Base-by-base conservation (phyloP, 2,797 vertebrate species). In the Erpetoichthys calabaricus region DNA sequence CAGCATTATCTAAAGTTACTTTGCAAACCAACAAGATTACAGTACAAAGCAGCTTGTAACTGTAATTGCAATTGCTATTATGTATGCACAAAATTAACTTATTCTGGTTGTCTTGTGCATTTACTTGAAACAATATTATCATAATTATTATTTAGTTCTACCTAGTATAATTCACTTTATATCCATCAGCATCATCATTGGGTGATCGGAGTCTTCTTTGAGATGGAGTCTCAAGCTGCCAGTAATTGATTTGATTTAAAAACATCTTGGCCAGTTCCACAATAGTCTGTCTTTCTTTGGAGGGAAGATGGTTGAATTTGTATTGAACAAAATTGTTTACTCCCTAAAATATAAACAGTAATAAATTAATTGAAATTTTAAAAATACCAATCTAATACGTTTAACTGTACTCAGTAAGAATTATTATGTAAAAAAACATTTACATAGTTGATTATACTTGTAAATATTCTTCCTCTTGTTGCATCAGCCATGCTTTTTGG, bases 261-360 rank as follows among this genome's bases (percentile, higher is more conserved):
- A 99, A 98, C 96, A 99, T 99, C 80, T 98, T 96, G 25, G 95
- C 94, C 71, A 99, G 72, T 68, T 99, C 94, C 62, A 92, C 77
- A 51, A 98, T 98, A 3, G 95, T 98, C 69, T 95, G 95, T 45
- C 92, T 88, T 75, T 98, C 96, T 72, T 97, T 98, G 4, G 89
- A 84, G 5, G 95, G 95, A 4, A 98, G 82, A 70, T 99, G 96
- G 77, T 94, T 99, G 72, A 99, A 99, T 75, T 99, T 99, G 78
- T 98, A 98, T 79, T 97, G 96, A 62, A 99, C 95, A 59, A 99
- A 99, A 75, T 98, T 97, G 80, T 95, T 98, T 66, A 98, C 94
- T 46, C 95, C 96, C 96, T 99, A 55, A 55, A 68, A 65, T 8
- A 72, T 62, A 52, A 69, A 54, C 44, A 8, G 76, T 59, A 60